Base-by-base conservation (phyloP, 2,888 invertebrate genomes). In the Limenitis camilla region DNA sequence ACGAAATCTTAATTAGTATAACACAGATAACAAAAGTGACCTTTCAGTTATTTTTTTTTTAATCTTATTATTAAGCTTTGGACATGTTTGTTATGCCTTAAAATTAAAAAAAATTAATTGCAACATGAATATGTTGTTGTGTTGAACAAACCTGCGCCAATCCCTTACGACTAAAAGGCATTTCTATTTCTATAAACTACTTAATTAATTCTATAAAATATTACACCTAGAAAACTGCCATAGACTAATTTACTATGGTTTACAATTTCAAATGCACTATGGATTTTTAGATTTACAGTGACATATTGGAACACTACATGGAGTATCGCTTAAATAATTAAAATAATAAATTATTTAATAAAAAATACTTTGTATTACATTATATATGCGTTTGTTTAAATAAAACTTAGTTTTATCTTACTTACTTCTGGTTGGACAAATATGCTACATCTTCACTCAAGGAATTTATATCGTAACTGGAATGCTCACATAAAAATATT, bases 161-260 rank as follows among this genome's bases (percentile, higher is more conserved):
- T 42, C 40, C 32, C 36, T 47, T 47, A 52, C 6, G 41, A 41
- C 11, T 52, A 52, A 49, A 49, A 49, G 41, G 49, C 49, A 41
- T 41, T 49, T 49, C 35, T 45, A 45, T 38, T 11, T 38, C 36
- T 45, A 45, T 38, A 35, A 10, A 36, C 45, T 35, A 45, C 38
- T 45, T 45, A n/a, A 10, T n/a, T 36, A 33, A 8, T 41, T 9
- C 42, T 43, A 32, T 31, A 19, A 42, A 33, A 32, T 43, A 10
- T 33, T 33, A 45, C 9, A 45, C 35, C 38, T 45, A 45, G 30
- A 45, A 45, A 45, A 45, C 30, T 38, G 38, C 2, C 19, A 19
- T 1, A 36, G 35, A 10, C 36, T 30, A 45, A 36, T 29, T 8
- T 9, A 45, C n/a, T 44, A 35, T 29, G 10, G 11, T 9, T 7